Evolutionary conservation across 2,888 invertebrate genomes (phyloP), one percentile per base, ranked within the genome.

Genomic region (Nebria salina): DNA sequence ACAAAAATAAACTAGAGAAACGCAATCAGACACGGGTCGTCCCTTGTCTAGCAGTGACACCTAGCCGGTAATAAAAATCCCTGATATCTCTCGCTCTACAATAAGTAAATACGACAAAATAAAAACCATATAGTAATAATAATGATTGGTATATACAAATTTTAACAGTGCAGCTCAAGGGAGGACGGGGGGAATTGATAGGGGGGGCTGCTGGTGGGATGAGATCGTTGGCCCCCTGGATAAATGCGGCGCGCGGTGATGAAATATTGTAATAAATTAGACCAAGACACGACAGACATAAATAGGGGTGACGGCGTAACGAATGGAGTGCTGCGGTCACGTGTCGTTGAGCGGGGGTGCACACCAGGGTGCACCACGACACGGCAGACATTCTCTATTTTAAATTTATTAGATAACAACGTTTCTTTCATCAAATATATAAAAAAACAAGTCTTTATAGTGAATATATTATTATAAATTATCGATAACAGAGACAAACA

Each of bases 1-100:
- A 81, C 76, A 81, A 81, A 81, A 81, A 81, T 81, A 81, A 81
- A 81, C 81, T 81, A 81, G 76, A 66, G 76, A 81, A 54, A 76
- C 72, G 65, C 81, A 42, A 42, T 81, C 81, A 65, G 73, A 72
- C 43, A 25, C 20, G 81, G 34, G 81, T 54, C 81, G 41, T 41
- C 66, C 76, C 0, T 20, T 20, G 20, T 20, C 20, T 0, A 11
- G 11, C 1, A 66, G 68, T 7, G 68, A 13, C 25, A 68, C 20
- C 68, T 68, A 54, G 54, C 11, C 54, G 54, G 0, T 54, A 54
- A 13, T 54, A 11, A 54, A 43, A 54, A 54, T 54, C 54, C 54
- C 54, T 54, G 54, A 54, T 54, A 7, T 54, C 54, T 25, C 68
- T 3, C 68, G 13, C 68, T 25, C 9, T 68, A 68, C 68, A 66